Evolutionary conservation across 35 echinoderm and acorn worm genomes (phyloP).

Genomic region (Nesometra sesokonis): DNA sequence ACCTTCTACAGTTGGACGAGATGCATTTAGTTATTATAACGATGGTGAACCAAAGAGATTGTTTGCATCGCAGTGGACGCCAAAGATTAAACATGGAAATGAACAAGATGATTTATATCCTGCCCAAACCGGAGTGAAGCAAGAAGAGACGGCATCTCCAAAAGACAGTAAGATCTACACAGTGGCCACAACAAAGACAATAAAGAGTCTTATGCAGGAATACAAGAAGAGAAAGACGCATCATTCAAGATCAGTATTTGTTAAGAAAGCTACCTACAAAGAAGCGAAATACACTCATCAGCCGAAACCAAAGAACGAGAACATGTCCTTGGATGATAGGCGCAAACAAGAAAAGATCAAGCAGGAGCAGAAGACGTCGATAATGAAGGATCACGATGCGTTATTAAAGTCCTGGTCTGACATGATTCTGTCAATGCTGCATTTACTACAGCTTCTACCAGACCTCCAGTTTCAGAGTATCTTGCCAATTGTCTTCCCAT

Average conservation of each 20-base stretch:
- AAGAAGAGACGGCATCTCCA: conserved; percentile 7
- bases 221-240: conserved; percentile 93
- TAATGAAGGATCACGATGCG: conserved; percentile 62
- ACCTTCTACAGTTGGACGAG: neutral
- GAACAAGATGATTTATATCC: conserved; percentile 25
- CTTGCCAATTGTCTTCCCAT: conserved; percentile 71
- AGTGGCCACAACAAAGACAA: conserved; percentile 81
- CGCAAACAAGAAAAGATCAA: conserved; percentile 67
- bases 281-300: conserved; percentile 67
- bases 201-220: conserved; percentile 99
- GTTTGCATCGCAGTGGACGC: conserved; percentile 89
- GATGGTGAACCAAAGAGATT: conserved; percentile 1
- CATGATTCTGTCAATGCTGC: conserved; percentile 84
- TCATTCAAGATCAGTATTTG: conserved; percentile 84
- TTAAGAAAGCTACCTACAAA: conserved; percentile 94
- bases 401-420: conserved; percentile 83
- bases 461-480: conserved; percentile 63
- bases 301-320: conserved; percentile 27
- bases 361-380: conserved; percentile 63
- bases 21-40: neutral
- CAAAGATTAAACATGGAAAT: conserved; percentile 64
- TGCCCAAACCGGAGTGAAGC: conserved; percentile 38
- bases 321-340: conserved; percentile 48
- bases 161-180: conserved; percentile 70
- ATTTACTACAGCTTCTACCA: conserved; percentile 71